phyloP scores from a whole-genome alignment of 1,140 invertebrate species.

The Chelonus insularis region DNA sequence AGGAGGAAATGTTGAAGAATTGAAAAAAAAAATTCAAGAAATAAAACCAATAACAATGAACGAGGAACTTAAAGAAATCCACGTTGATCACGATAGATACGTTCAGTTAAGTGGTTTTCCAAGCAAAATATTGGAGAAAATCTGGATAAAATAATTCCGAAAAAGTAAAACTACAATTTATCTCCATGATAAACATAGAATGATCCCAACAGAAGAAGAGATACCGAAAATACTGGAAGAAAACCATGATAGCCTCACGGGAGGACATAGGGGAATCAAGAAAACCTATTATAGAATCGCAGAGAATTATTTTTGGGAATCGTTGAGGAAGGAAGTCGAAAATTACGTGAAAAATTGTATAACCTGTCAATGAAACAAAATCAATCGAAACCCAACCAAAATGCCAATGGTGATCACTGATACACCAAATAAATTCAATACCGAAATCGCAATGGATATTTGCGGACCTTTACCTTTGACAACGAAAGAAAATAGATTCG shows the following conservation, averaged over 20 bases:
- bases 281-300: constrained; percentile 21
- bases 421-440: constrained; percentile 16
- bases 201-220: constrained; percentile 1
- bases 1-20: background rate
- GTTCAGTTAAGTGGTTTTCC: background rate
- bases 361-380: constrained; percentile 26
- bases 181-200: constrained; percentile 9
- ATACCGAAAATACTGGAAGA: constrained; percentile 20
- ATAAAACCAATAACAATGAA: background rate
- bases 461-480: constrained; percentile 26
- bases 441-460: constrained; percentile 28
- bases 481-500: constrained; percentile 17
- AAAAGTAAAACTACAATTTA: background rate
- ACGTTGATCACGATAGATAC: constrained; percentile 7
- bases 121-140: constrained; percentile 3
- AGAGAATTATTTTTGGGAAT: constrained; percentile 24
- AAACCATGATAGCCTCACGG: constrained; percentile 16
- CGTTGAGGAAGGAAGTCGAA: constrained; percentile 22
- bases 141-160: constrained; percentile 1
- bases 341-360: constrained; percentile 23
- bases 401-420: constrained; percentile 29
- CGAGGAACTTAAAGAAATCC: constrained; percentile 22
- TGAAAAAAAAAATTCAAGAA: constrained; percentile 6
- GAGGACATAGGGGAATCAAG: constrained; percentile 21
- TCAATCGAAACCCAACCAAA: constrained; percentile 11